phyloP scores from a whole-genome alignment of 92 coral and sea anemone genomes.

The Porites cylindrica region DNA sequence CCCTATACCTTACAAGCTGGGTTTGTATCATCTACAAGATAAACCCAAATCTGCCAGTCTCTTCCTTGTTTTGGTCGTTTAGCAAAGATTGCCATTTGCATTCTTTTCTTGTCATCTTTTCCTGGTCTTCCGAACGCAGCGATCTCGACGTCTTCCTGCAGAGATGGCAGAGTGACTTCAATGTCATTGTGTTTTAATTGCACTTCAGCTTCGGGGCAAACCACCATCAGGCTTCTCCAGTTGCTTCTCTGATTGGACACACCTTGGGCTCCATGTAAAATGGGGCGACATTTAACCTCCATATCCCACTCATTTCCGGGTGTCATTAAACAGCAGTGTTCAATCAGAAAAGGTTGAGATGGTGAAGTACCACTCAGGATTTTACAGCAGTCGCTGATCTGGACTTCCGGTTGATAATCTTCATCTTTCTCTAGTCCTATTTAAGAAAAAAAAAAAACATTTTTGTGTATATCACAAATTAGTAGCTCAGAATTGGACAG shows the following conservation, averaged over 20 bases:
- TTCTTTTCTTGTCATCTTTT: conserved; percentile 39
- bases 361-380: background rate
- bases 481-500: too few species aligned
- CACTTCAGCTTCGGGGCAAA: conserved; percentile 20
- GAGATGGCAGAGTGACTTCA: conserved; percentile 16
- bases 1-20: conserved; percentile 23
- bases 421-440: background rate
- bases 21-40: conserved; percentile 38
- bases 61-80: conserved; percentile 23
- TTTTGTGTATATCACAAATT: too few species aligned
- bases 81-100: conserved; percentile 50
- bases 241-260: background rate
- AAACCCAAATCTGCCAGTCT: conserved; percentile 30
- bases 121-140: conserved; percentile 55
- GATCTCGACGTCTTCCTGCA: conserved; percentile 10
- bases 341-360: background rate
- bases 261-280: background rate
- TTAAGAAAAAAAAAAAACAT: background rate
- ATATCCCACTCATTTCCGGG: conserved; percentile 24
- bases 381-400: conserved; percentile 25
- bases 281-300: conserved; percentile 14
- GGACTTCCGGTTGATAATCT: background rate
- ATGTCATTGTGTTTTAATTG: conserved; percentile 40
- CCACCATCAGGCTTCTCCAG: conserved; percentile 20
- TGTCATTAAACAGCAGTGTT: conserved; percentile 19